Evolutionary conservation across 2,113 vertebrate species (phyloP).

Genomic region (Silurus meridionalis): DNA sequence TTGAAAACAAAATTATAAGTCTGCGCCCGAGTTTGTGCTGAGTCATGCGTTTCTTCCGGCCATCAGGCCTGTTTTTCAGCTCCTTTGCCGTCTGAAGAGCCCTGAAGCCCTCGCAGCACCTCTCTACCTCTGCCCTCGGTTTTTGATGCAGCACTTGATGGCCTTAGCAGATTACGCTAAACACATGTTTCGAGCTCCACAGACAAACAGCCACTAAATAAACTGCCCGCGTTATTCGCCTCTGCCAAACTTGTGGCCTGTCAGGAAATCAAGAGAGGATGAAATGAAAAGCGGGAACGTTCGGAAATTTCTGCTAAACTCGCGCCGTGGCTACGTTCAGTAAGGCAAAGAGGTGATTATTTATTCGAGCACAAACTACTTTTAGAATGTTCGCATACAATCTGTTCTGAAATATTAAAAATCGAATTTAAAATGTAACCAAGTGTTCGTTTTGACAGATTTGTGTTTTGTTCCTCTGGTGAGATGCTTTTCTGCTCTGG

Average conservation of each 20-base stretch:
- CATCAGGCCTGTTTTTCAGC: constrained; percentile 17
- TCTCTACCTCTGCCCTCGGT: not conserved
- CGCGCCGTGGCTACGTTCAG: not conserved
- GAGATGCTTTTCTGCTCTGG: too few relatives aligned
- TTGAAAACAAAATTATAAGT: constrained; percentile 73
- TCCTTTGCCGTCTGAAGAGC: not conserved
- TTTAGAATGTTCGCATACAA: not conserved
- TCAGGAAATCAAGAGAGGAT: constrained; percentile 22
- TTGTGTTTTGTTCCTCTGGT: too few relatives aligned
- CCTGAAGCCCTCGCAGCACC: constrained; percentile 1
- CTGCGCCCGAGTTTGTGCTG: constrained; percentile 67
- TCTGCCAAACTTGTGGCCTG: not conserved
- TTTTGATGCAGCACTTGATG: constrained; percentile 17
- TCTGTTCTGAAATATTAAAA: not conserved
- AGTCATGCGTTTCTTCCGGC: constrained; percentile 57
- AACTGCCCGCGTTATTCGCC: not conserved
- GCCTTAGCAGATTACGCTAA: constrained; percentile 38
- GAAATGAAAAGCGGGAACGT: constrained; percentile 13
- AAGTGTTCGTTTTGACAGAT: too few relatives aligned
- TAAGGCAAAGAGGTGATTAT: not conserved
- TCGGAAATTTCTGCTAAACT: constrained; percentile 14
- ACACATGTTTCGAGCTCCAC: constrained; percentile 24
- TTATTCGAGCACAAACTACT: not conserved
- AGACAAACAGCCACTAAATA: constrained; percentile 24
- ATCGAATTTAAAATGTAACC: too few relatives aligned